phyloP scores from a whole-genome alignment of 2,888 invertebrate species.

The Liposcelis brunnea region DNA sequence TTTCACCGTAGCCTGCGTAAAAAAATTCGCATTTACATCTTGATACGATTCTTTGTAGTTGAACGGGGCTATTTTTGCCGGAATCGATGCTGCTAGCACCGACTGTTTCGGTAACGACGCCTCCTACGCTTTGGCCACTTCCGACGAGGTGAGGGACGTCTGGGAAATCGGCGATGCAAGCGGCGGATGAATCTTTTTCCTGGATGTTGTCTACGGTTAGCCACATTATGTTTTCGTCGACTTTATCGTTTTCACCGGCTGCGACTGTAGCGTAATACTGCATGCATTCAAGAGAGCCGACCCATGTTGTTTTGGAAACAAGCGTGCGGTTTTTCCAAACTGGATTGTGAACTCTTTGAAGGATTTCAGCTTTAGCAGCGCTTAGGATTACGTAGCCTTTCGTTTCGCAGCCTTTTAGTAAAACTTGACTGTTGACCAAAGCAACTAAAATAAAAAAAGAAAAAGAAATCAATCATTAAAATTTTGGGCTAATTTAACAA shows the following conservation, averaged over 20 bases:
- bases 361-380: constrained; percentile 87
- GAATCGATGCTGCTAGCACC: constrained; percentile 40
- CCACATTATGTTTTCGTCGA: constrained; percentile 87
- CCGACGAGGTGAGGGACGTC: constrained; percentile 80
- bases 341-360: constrained; percentile 75
- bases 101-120: constrained; percentile 83
- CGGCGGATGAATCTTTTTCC: constrained; percentile 38
- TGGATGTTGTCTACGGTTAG: constrained; percentile 86
- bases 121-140: constrained; percentile 92
- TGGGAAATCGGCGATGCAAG: constrained; percentile 59
- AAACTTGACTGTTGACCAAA: constrained; percentile 80
- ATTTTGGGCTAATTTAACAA: not conserved
- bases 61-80: constrained; percentile 22
- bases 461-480: not conserved
- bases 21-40: constrained; percentile 88
- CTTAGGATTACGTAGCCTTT: constrained; percentile 94
- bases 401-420: constrained; percentile 91
- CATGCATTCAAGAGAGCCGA: constrained; percentile 85
- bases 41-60: constrained; percentile 92
- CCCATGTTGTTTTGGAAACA: constrained; percentile 91
- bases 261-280: constrained; percentile 98
- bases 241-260: constrained; percentile 52
- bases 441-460: constrained; percentile 41
- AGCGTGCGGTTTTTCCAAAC: constrained; percentile 74
- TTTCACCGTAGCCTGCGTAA: constrained; percentile 86